Conservation (phyloP, 2,797 vertebrate species). For the Alosa sapidissima region DNA sequence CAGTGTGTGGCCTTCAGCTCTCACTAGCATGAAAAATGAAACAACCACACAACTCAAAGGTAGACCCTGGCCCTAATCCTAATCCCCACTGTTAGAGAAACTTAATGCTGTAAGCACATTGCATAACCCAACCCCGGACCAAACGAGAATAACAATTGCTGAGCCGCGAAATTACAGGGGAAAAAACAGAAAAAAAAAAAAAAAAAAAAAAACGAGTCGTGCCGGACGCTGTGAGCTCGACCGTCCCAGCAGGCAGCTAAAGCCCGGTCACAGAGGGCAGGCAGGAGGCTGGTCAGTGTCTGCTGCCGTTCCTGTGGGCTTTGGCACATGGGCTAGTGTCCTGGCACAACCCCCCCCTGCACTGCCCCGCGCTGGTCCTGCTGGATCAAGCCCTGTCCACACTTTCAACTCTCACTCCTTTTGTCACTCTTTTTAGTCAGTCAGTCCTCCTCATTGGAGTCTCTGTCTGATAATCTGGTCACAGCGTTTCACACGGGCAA, state of each 20-base stretch:
- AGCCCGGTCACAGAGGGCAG: background rate
- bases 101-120: conserved; percentile 19
- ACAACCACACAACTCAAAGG: background rate
- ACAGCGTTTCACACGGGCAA: background rate
- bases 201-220: background rate
- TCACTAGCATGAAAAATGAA: background rate
- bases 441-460: background rate
- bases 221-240: background rate
- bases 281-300: background rate
- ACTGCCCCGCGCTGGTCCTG: background rate
- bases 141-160: background rate
- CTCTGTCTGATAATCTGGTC: background rate
- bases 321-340: background rate
- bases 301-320: background rate
- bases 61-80: background rate
- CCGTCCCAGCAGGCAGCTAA: background rate
- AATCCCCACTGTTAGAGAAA: background rate
- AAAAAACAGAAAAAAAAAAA: background rate
- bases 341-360: background rate
- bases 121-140: background rate
- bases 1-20: background rate
- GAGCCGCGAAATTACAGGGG: background rate
- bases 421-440: background rate
- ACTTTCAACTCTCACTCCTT: background rate
- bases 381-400: background rate